phyloP scores from a whole-genome alignment of 1,140 invertebrate species.

The Batillaria attramentaria region DNA sequence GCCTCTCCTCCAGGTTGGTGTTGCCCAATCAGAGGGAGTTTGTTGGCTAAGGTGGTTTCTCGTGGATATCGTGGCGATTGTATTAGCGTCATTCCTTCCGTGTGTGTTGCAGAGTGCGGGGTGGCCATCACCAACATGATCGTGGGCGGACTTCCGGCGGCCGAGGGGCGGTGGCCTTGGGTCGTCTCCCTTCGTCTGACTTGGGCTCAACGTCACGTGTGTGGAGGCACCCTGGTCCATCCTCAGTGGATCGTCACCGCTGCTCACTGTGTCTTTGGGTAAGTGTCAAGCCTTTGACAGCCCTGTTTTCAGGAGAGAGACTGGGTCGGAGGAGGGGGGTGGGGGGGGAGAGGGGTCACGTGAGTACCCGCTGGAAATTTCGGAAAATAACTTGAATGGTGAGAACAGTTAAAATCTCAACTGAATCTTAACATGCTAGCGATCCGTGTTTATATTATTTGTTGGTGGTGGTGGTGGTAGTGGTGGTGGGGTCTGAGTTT shows the following conservation, averaged over 20 bases:
- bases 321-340: no score
- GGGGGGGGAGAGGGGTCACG: no score
- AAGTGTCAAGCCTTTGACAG: no score
- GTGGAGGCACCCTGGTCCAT: conserved; percentile 70
- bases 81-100: background rate
- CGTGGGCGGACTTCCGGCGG: conserved; percentile 53
- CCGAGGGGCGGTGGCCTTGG: conserved; percentile 60
- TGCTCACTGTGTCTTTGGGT: conserved; percentile 75
- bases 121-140: conserved; percentile 48
- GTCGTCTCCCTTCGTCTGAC: conserved; percentile 54
- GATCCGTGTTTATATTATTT: no score
- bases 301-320: no score
- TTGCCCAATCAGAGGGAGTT: no score
- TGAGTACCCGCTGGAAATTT: no score
- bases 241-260: conserved; percentile 71
- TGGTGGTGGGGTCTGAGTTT: no score
- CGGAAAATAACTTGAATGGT: no score
- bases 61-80: background rate
- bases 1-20: background rate
- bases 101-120: conserved; percentile 52
- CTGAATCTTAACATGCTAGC: no score
- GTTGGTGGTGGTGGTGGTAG: no score
- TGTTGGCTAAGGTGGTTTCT: background rate
- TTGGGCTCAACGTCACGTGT: conserved; percentile 57
- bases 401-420: no score